Conservation (phyloP, 2,797 vertebrate genomes). For the Diplodus sargus region DNA sequence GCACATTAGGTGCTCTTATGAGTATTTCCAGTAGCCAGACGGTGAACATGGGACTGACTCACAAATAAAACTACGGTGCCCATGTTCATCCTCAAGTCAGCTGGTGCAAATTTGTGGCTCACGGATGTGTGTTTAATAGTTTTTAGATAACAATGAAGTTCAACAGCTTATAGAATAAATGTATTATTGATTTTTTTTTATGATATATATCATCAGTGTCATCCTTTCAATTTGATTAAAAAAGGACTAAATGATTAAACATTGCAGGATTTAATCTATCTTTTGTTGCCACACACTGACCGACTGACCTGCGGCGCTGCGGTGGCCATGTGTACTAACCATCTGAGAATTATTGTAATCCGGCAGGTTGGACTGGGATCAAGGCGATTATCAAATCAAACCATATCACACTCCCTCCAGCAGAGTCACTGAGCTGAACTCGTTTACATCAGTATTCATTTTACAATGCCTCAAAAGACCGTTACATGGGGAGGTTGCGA, state of each 20-base stretch:
- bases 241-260: not conserved
- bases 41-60: not conserved
- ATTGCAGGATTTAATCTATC: not conserved
- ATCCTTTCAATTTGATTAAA: not conserved
- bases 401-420: constrained; percentile 21
- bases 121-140: not conserved
- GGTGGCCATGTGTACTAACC: constrained; percentile 13
- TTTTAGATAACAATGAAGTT: not conserved
- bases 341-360: constrained; percentile 23
- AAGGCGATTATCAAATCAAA: constrained; percentile 40
- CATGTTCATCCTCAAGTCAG: not conserved
- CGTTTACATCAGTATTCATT: constrained; percentile 1
- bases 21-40: not conserved
- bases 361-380: constrained; percentile 4
- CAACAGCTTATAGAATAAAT: no score
- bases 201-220: not conserved
- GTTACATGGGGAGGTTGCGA: not conserved
- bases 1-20: not conserved
- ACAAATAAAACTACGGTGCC: no score
- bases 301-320: not conserved
- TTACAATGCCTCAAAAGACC: constrained; percentile 6
- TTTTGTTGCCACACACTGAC: constrained; percentile 5
- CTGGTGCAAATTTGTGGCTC: not conserved
- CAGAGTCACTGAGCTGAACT: not conserved
- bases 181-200: no score